Conservation (phyloP, 1,140 invertebrate genomes). For the Cyclargus thomasi region DNA sequence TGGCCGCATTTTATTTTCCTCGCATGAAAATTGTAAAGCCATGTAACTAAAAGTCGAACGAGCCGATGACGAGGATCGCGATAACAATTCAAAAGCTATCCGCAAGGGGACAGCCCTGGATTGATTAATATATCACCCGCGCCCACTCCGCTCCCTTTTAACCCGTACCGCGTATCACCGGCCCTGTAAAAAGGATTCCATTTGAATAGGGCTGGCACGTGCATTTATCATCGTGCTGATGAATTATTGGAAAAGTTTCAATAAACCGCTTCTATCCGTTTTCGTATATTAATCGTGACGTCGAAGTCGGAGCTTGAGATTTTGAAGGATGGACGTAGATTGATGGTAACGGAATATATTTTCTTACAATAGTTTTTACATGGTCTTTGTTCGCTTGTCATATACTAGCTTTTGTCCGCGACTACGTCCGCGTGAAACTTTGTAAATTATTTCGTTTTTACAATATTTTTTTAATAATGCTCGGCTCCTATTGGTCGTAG, state of each 20-base stretch:
- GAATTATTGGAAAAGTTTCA: constrained; percentile 69
- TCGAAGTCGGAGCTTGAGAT: background rate
- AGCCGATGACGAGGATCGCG: constrained; percentile 26
- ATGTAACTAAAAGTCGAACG: constrained; percentile 16
- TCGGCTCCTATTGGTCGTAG: too few species aligned
- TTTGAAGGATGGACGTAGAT: background rate
- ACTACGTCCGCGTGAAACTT: too few species aligned
- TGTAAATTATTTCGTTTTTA: too few species aligned
- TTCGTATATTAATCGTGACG: background rate
- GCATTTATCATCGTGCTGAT: constrained; percentile 71
- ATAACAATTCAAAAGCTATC: constrained; percentile 47
- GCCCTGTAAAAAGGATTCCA: constrained; percentile 65
- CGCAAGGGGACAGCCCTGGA: constrained; percentile 44
- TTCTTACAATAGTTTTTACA: too few species aligned
- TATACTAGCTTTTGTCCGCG: too few species aligned
- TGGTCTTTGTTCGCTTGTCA: background rate
- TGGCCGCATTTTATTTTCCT: background rate
- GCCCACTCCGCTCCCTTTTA: constrained; percentile 47
- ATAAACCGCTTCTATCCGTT: constrained; percentile 37
- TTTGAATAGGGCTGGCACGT: constrained; percentile 59
- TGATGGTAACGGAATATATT: background rate
- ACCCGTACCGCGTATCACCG: constrained; percentile 70
- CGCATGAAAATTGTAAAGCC: background rate
- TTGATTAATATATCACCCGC: constrained; percentile 68
- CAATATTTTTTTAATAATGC: too few species aligned